Base-by-base conservation (phyloP, 2,797 vertebrate species). In the Neopelma chrysocephalum region DNA sequence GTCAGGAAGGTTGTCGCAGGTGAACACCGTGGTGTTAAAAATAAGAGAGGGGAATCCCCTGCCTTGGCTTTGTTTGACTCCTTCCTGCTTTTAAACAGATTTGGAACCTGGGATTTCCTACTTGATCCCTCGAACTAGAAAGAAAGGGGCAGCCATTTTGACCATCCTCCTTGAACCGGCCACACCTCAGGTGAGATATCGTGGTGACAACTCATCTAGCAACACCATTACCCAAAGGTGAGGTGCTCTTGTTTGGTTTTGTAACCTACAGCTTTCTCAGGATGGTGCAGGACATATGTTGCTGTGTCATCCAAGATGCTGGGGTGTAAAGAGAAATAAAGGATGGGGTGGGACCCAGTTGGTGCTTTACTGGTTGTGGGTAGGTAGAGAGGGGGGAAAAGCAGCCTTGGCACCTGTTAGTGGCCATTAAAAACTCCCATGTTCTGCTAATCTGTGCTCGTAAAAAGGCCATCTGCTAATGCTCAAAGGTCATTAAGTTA, bases 381-480 rank as follows among this genome's bases (percentile, higher is more conserved):
- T 94, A 92, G 76, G 82, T 75, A 88, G 66, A 78, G 85, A 82
- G 72, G 91, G 68, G 72, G 65, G 68, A 87, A 95, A 96, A 96
- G 56, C 78, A 94, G 93, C 83, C 82, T 94, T 97, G 97, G 96
- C 97, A 98, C 98, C 98, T 98, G 97, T 94, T 97, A 97, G 89
- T 42, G 84, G 94, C 93, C 94, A 97, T 97, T 98, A 97, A 97
- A 97, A 97, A 93, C 84, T 89, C 92, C 94, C 96, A 57, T 97
- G 97, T 97, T 96, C 96, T 93, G 91, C 96, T 98, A 97, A 98
- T 98, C 97, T 97, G 94, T 92, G 97, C 97, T 98, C 87, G 4
- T 98, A 97, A 98, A 98, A 98, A 98, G 97, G 98, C 98, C 97
- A 98, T 98, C 98, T 98, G 98, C 96, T 98, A 97, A 98, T 98